Conservation (phyloP, 2,888 invertebrate genomes). For the Lamellibrachia satsuma region DNA sequence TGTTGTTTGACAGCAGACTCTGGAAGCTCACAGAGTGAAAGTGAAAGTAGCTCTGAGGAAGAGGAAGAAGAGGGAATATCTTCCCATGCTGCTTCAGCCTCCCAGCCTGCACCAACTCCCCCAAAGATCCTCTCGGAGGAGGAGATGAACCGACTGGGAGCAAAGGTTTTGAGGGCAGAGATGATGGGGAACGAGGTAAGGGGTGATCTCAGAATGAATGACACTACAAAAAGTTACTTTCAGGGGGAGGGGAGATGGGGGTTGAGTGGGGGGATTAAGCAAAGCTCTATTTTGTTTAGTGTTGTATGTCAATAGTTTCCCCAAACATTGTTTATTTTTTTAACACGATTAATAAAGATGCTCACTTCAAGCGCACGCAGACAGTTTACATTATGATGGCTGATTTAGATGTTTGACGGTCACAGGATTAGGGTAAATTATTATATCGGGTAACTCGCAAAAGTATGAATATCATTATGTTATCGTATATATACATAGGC, state of each 20-base stretch:
- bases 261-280: background rate
- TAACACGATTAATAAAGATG: no score
- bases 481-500: no score
- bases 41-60: constrained; percentile 4
- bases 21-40: background rate
- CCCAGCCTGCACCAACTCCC: constrained; percentile 17
- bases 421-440: no score
- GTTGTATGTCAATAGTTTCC: no score
- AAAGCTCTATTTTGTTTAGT: no score
- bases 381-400: no score
- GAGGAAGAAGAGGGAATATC: background rate
- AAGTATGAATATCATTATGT: no score
- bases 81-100: constrained; percentile 20
- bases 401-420: no score
- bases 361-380: no score
- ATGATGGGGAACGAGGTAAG: constrained; percentile 81
- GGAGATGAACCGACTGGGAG: constrained; percentile 89
- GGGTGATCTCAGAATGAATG: background rate
- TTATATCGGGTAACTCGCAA: no score
- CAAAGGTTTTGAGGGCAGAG: constrained; percentile 92
- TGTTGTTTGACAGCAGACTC: background rate
- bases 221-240: background rate
- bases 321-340: no score
- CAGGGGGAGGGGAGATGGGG: background rate
- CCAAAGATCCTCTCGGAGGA: constrained; percentile 55